A percentile compares a stretch with the other conserved stretches of the same genome.
These are phyloP conservation scores for Dicycla oo DNA, from an alignment of 2,888 invertebrate species.

Conservation along the genomic window DNA sequence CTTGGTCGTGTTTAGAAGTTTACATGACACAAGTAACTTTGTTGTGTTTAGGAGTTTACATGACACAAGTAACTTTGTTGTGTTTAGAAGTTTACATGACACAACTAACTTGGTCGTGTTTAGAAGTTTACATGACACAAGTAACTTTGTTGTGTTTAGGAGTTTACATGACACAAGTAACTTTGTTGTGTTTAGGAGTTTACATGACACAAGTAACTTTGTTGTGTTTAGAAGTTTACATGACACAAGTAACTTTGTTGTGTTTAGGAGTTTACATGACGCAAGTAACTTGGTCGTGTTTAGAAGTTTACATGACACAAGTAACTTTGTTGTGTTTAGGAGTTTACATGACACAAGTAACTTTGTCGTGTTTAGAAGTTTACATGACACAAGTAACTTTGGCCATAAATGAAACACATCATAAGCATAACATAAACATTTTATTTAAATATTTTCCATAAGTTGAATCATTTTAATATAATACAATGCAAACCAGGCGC, in stretches of 20 bases:
- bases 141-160: background rate
- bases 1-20: too few relatives aligned
- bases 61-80: too few relatives aligned
- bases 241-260: background rate
- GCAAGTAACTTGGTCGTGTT: too few relatives aligned
- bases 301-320: background rate
- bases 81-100: too few relatives aligned
- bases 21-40: background rate
- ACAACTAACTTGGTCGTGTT: background rate
- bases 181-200: too few relatives aligned
- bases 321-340: background rate
- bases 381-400: background rate
- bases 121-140: too few relatives aligned
- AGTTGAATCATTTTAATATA: slow-evolving; percentile 80
- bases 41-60: background rate
- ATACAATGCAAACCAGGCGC: slow-evolving; percentile 78
- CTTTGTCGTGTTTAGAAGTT: too few relatives aligned
- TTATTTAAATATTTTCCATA: slow-evolving; percentile 86
- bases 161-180: too few relatives aligned
- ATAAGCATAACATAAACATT: slow-evolving; percentile 88
- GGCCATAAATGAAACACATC: slow-evolving; percentile 55
- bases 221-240: too few relatives aligned
- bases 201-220: background rate
- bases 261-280: background rate
- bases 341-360: too few relatives aligned